phyloP scores from a whole-genome alignment of 2,888 invertebrate species.

The Apamea crenata region DNA sequence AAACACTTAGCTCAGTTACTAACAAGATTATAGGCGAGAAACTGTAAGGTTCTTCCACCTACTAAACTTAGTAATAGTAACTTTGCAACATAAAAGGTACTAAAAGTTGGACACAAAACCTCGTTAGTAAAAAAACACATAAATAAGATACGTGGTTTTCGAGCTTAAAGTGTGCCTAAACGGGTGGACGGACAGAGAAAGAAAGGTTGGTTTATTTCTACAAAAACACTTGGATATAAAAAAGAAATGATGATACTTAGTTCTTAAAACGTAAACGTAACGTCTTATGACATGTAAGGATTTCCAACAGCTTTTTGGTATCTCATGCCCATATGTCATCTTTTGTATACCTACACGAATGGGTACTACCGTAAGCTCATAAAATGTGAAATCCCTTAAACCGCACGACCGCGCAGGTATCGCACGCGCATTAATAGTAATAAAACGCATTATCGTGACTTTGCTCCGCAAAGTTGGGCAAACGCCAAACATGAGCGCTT shows the following conservation, averaged over 20 bases:
- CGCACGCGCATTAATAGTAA: slow-evolving; percentile 58
- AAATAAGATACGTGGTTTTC: not conserved
- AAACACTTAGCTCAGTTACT: not conserved
- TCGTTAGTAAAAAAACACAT: not conserved
- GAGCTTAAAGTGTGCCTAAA: not conserved
- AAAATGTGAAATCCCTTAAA: slow-evolving; percentile 45
- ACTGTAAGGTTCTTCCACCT: not conserved
- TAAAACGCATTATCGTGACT: slow-evolving; percentile 67
- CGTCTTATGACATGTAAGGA: not conserved
- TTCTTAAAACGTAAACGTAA: not conserved
- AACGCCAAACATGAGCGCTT: slow-evolving; percentile 52
- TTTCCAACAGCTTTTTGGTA: not conserved
- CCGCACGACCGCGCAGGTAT: slow-evolving; percentile 55
- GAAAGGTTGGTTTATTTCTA: not conserved
- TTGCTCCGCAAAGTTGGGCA: slow-evolving; percentile 39
- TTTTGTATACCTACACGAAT: slow-evolving; percentile 11
- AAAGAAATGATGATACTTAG: not conserved
- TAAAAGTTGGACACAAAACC: too few species aligned
- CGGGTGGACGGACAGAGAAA: not conserved
- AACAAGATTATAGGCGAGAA: not conserved
- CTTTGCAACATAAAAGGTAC: not conserved
- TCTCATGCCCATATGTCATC: not conserved
- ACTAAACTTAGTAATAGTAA: not conserved
- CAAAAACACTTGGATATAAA: too few species aligned
- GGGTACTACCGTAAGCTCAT: slow-evolving; percentile 31